Conservation (phyloP, 2,797 vertebrate species). For the Poeciliopsis turneri region DNA sequence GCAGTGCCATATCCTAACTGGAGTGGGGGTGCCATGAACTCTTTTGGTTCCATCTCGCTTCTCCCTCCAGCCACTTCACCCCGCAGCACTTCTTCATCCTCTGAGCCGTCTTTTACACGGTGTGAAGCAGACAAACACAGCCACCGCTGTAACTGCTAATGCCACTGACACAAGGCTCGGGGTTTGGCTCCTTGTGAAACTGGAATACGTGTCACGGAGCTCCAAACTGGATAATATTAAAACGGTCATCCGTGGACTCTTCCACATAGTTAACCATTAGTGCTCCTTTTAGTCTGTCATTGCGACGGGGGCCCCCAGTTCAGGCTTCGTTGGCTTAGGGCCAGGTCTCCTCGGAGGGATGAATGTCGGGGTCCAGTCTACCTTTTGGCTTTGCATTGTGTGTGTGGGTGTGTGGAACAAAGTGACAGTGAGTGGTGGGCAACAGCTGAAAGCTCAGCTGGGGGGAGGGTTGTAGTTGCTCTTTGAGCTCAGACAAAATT, state of each 20-base stretch:
- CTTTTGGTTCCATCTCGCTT: constrained; percentile 42
- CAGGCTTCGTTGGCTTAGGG: constrained; percentile 64
- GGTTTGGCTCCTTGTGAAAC: constrained; percentile 75
- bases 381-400: constrained; percentile 60
- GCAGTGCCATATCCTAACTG: constrained; percentile 72
- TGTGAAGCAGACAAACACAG: constrained; percentile 78
- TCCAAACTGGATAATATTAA: constrained; percentile 74
- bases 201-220: constrained; percentile 71
- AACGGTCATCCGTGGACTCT: constrained; percentile 32
- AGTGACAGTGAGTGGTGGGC: constrained; percentile 77
- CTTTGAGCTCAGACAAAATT: constrained; percentile 51
- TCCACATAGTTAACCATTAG: constrained; percentile 75
- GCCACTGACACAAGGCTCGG: constrained; percentile 62
- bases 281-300: constrained; percentile 71
- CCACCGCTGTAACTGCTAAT: constrained; percentile 73
- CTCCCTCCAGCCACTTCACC: constrained; percentile 7
- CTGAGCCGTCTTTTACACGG: constrained; percentile 69
- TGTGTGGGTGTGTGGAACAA: constrained; percentile 40
- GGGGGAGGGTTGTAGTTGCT: constrained; percentile 52
- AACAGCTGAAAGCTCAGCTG: constrained; percentile 74
- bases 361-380: constrained; percentile 68
- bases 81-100: constrained; percentile 32
- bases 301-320: constrained; percentile 46
- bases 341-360: constrained; percentile 70
- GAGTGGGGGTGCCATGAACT: constrained; percentile 53